These are phyloP conservation scores for Ametastegia equiseti DNA, from an alignment of 2,888 invertebrate genomes.

Conservation along the genomic window DNA sequence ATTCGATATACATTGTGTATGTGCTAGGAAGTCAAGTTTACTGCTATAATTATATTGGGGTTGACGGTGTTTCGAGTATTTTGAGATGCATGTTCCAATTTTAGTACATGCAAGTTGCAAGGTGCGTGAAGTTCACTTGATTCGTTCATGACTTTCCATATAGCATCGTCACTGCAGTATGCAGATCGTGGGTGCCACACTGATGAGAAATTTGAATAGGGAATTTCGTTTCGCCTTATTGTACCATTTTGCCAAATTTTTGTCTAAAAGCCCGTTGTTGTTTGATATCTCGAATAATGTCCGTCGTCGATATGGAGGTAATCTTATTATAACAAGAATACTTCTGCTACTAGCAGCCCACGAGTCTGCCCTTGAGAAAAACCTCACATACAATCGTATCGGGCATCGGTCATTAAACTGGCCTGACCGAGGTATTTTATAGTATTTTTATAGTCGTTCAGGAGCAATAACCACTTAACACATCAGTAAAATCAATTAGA, in stretches of 20 bases:
- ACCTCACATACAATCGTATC: conserved; percentile 37
- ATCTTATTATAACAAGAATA: conserved; percentile 13
- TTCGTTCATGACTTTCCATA: too few relatives aligned
- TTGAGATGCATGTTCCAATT: too few relatives aligned
- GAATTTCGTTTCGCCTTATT: too few relatives aligned
- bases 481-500: conserved; percentile 71
- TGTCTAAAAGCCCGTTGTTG: background rate
- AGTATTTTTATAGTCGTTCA: conserved; percentile 61
- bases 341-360: background rate
- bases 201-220: too few relatives aligned
- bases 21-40: too few relatives aligned
- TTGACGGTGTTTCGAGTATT: too few relatives aligned
- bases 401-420: conserved; percentile 44
- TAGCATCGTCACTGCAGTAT: too few relatives aligned
- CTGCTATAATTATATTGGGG: too few relatives aligned
- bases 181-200: too few relatives aligned
- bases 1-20: too few relatives aligned
- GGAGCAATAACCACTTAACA: conserved; percentile 69
- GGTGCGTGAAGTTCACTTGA: too few relatives aligned
- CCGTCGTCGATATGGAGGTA: conserved; percentile 1
- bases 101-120: too few relatives aligned
- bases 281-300: background rate
- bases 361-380: conserved; percentile 30
- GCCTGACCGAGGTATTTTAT: conserved; percentile 46
- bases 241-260: background rate